Evolutionary conservation across 2,113 vertebrate genomes (phyloP).

Genomic region (Nothocercus julius): DNA sequence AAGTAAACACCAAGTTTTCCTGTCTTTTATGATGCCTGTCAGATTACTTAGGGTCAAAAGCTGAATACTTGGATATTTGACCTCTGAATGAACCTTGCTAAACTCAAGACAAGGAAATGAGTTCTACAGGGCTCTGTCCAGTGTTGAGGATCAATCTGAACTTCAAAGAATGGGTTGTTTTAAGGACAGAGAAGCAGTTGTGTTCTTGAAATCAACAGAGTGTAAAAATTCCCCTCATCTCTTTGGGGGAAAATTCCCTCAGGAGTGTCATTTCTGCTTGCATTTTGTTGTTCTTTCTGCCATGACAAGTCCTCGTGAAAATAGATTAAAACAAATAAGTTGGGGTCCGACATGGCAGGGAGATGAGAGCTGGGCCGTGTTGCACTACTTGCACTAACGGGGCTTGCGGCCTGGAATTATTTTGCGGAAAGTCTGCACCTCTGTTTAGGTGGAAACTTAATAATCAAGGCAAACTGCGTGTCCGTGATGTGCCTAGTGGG

Average conservation of each 20-base stretch:
- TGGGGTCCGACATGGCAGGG: not conserved
- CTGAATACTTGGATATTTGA: constrained; percentile 71
- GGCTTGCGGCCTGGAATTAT: not conserved
- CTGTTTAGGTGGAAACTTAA: not conserved
- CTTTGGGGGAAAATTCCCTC: fast-evolving
- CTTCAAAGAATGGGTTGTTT: constrained; percentile 52
- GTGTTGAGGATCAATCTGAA: constrained; percentile 22
- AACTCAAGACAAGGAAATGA: constrained; percentile 62
- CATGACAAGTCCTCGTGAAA: not conserved
- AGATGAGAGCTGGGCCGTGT: not conserved
- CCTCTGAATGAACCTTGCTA: constrained; percentile 75
- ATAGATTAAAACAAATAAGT: not conserved
- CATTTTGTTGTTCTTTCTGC: not conserved
- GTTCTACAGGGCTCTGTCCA: constrained; percentile 43
- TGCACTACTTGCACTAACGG: not conserved
- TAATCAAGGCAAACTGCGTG: not conserved
- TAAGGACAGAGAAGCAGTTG: constrained; percentile 22
- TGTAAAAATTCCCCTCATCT: not conserved
- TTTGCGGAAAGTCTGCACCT: not conserved
- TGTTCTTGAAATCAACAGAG: not conserved
- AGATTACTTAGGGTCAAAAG: constrained; percentile 68
- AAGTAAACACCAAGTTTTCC: not conserved
- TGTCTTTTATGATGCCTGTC: not conserved
- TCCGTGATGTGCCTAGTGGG: not conserved
- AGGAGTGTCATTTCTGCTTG: not conserved